Evolutionary conservation across 2,113 vertebrate species (phyloP).

Genomic region (Malurus elegans): DNA sequence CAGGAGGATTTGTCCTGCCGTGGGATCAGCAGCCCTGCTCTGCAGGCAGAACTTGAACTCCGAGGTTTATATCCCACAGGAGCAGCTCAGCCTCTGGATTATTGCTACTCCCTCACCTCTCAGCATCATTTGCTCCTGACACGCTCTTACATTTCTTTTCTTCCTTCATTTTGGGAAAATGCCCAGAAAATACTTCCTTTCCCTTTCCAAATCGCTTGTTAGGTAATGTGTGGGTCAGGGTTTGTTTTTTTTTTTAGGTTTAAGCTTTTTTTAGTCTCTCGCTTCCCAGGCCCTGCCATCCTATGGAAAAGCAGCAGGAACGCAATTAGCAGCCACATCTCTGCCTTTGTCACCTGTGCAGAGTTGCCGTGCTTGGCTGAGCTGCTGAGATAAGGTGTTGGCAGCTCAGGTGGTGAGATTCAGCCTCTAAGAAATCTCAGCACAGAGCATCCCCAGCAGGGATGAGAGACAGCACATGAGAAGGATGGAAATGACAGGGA

Average conservation of each 20-base stretch:
- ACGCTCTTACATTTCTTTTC: neutral
- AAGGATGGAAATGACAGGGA: neutral
- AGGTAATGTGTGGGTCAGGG: neutral
- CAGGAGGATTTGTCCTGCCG: neutral
- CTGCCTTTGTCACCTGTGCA: neutral
- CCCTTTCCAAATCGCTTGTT: neutral
- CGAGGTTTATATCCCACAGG: accelerated
- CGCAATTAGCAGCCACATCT: neutral
- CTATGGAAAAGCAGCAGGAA: neutral
- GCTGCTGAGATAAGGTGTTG: conserved; percentile 21
- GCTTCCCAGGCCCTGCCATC: neutral
- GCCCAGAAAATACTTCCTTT: neutral
- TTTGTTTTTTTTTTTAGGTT: neutral
- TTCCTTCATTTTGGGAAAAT: neutral
- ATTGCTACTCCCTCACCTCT: neutral
- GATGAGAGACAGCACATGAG: neutral
- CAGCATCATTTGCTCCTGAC: neutral
- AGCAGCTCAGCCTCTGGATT: neutral
- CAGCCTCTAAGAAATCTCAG: conserved; percentile 14
- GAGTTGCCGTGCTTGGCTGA: conserved; percentile 1
- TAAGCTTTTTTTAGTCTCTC: neutral
- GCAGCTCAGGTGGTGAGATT: conserved; percentile 22
- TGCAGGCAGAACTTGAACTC: neutral
- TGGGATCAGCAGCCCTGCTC: neutral
- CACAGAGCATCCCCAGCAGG: neutral